Conservation (phyloP, 1,140 invertebrate genomes). For the Teleogryllus occipitalis region DNA sequence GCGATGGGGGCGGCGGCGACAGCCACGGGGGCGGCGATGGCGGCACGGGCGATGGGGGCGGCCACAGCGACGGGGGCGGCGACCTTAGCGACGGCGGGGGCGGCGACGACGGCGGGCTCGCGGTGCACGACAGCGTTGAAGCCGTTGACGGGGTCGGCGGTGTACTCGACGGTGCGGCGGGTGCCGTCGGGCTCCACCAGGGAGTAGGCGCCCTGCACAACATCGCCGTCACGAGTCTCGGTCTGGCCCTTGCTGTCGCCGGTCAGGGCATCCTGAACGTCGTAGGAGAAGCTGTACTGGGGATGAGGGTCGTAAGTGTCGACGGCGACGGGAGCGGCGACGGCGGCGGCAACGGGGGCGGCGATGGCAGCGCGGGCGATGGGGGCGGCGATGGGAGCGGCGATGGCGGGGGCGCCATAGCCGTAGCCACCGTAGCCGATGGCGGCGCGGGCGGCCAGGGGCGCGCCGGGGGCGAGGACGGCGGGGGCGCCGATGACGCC, state of each 20-base stretch:
- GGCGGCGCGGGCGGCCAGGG: conserved; percentile 34
- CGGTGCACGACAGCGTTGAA: conserved; percentile 26
- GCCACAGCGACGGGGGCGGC: conserved; percentile 2
- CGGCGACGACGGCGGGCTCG: conserved; percentile 28
- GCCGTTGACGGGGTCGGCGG: conserved; percentile 32
- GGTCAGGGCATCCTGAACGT: conserved; percentile 46
- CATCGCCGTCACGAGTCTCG: conserved; percentile 32
- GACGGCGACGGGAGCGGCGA: conserved; percentile 21
- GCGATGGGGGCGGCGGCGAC: neutral
- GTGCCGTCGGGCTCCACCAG: conserved; percentile 31
- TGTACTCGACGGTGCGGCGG: conserved; percentile 40
- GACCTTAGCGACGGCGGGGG: conserved; percentile 22
- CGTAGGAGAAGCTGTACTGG: conserved; percentile 52
- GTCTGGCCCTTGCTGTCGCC: conserved; percentile 27
- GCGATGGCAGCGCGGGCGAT: conserved; percentile 11
- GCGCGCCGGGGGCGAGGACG: conserved; percentile 28
- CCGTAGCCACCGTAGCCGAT: conserved; percentile 30
- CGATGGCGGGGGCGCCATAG: conserved; percentile 7
- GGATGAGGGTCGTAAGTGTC: conserved; percentile 30
- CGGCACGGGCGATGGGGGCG: neutral
- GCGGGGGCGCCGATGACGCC: conserved; percentile 22
- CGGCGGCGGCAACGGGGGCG: conserved; percentile 11
- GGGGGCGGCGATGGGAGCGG: conserved; percentile 12
- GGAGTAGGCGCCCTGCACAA: conserved; percentile 26
- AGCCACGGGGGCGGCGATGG: neutral